Conservation (phyloP, 2,797 vertebrate species). For the Todus mexicanus region DNA sequence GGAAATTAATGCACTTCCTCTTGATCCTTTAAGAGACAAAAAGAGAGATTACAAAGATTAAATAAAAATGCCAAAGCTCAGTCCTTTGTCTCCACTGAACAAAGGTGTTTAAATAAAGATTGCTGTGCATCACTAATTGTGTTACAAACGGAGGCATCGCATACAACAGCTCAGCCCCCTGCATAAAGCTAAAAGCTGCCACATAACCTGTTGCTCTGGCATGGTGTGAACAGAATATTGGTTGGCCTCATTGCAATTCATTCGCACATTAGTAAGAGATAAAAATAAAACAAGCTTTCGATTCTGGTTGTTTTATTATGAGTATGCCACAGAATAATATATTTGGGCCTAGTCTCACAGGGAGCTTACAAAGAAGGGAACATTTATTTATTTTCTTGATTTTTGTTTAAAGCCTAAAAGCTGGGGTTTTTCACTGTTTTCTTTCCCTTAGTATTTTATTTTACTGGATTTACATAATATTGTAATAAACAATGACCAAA, state of each 20-base stretch:
- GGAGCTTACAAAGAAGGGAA: not conserved
- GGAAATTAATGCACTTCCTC: slow-evolving; percentile 47
- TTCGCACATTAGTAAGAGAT: not conserved
- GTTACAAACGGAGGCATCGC: not conserved
- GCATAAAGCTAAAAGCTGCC: not conserved
- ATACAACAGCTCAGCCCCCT: not conserved
- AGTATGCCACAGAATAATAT: not conserved
- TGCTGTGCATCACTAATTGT: not conserved
- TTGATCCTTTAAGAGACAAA: not conserved
- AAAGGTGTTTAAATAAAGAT: slow-evolving; percentile 14
- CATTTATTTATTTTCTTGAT: not conserved
- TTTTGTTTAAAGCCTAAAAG: not conserved
- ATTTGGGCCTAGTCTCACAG: not conserved
- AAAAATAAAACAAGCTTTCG: not conserved
- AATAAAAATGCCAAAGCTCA: slow-evolving; percentile 17
- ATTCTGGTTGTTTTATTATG: not conserved
- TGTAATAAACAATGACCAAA: not conserved
- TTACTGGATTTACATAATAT: not conserved
- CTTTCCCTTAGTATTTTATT: not conserved
- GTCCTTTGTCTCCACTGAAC: not conserved
- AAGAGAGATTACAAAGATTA: not conserved
- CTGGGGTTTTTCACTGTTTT: not conserved
- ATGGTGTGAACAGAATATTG: not conserved
- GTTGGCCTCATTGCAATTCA: not conserved
- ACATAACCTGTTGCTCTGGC: not conserved